Base-by-base conservation (phyloP, 2,113 vertebrate genomes). In the Amblyopsis rosae region DNA sequence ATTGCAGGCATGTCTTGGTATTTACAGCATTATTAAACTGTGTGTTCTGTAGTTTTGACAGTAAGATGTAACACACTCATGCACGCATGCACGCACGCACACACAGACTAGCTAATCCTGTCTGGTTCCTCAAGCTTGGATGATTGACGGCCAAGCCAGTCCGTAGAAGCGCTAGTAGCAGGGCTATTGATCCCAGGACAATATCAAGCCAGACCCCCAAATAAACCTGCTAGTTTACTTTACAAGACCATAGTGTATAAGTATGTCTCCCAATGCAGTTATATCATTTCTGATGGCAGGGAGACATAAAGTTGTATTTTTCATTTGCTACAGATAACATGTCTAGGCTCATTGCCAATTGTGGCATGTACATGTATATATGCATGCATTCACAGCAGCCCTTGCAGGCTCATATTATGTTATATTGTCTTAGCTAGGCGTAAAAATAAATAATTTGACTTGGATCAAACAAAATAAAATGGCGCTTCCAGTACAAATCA, bases 171-270 rank as follows among this genome's bases (percentile, higher is more conserved):
- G 16, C 12, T 11, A 0, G 12, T 4, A 11, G 57, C 5, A 35
- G 47, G 62, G 32, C 26, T n/a, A 54, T n/a, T 62, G 72, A 72
- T 80, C 70, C 81, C 67, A 61, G 56, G 74, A 76, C 74, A 72
- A 75, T 77, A 66, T 66, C 61, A 65, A 68, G 47, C 45, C 59
- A 61, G 61, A 55, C 76, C 62, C 15, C 50, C 66, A 67, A 69
- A 69, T 72, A 66, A 80, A 77, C 70, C 77, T 45, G 47, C 64
- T 51, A 65, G 71, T 71, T 76, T 75, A 76, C 69, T 84, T 78
- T 78, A 72, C 12, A 59, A 67, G 65, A 59, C 69, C 9, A 13
- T 61, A 58, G 69, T 50, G 54, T 66, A 60, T 84, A 68, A 79
- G 74, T 71, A 76, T 62, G 70, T 41, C 58, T 65, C 63, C 53